These are phyloP conservation scores for Tachypleus tridentatus DNA, from an alignment of 1,140 invertebrate genomes.

Conservation along the genomic window DNA sequence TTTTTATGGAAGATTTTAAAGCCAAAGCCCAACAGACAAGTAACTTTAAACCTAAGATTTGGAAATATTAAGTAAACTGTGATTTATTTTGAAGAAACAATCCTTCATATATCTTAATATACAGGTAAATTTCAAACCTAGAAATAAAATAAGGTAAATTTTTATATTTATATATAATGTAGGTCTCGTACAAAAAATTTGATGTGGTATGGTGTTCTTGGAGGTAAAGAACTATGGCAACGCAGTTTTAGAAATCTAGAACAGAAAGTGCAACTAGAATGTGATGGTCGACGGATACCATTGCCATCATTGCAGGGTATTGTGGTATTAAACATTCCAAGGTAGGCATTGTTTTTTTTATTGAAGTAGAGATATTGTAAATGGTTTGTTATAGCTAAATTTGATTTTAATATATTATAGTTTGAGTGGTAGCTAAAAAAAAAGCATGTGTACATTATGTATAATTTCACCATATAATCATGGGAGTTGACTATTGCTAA, in stretches of 20 bases:
- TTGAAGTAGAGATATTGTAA: conserved; percentile 50
- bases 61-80: too few species aligned
- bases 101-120: too few species aligned
- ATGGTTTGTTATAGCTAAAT: conserved; percentile 24
- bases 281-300: conserved; percentile 81
- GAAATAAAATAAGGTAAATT: too few species aligned
- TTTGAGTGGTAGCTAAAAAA: conserved; percentile 28
- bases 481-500: too few species aligned
- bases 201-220: conserved; percentile 94
- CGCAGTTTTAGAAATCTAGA: conserved; percentile 94
- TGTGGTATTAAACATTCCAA: conserved; percentile 93
- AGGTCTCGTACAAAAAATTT: conserved; percentile 75
- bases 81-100: too few species aligned
- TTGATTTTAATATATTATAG: conserved; percentile 11
- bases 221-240: conserved; percentile 66
- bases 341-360: conserved; percentile 34
- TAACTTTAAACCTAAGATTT: too few species aligned
- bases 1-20: too few species aligned
- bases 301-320: conserved; percentile 90
- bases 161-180: too few species aligned
- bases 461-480: too few species aligned
- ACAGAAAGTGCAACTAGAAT: conserved; percentile 83
- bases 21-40: too few species aligned
- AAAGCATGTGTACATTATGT: not conserved
- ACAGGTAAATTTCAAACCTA: too few species aligned